Evolutionary conservation across 2,113 vertebrate species (phyloP), one percentile per base, ranked within the genome.

Genomic region (Vidua chalybeata): DNA sequence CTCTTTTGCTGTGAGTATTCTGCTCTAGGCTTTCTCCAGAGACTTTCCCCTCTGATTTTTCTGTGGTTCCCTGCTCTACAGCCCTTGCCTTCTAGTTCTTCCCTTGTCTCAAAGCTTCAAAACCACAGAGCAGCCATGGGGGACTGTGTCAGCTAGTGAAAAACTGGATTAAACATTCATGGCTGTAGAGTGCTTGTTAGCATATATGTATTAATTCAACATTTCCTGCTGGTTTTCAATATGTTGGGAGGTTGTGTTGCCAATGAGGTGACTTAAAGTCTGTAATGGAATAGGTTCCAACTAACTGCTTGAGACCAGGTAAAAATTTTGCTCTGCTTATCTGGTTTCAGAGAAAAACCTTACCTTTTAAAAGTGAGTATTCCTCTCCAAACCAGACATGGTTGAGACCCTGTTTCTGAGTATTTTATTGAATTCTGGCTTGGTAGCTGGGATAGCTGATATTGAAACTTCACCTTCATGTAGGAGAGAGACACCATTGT

Each of bases 141-240:
- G 55, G 81, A 63, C 31, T 30, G 37, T 45, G 33, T 93, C 94
- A 93, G 43, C 78, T 52, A 28, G 66, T 62, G 66, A 66, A 88
- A 90, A 96, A n/a, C 74, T 56, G 80, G 84, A 96, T 96, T 72
- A 90, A 96, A 92, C 74, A 64, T 93, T 87, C 82, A 71, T 90
- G 87, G 69, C 52, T 78, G 45, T 48, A 52, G 80, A 89, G 48
- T 41, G 59, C 84, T 94, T 80, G 82, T 92, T 96, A 96, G 93
- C 93, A 76, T 93, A 76, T 87, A 77, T 63, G 94, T 90, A 90
- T 97, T 96, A 96, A 97, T 96, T 88, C 94, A 94, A 52, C 69
- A 35, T 55, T 80, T 87, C 91, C 87, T 90, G 81, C 91, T 96
- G 95, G 33, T 58, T 96, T 93, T 92, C 90, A 71, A 6, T 94